A percentile compares a stretch with the other conserved stretches of the same genome.
Evolutionary conservation across 2,888 invertebrate genomes (phyloP).

Genomic region (Spicauda simplicius): DNA sequence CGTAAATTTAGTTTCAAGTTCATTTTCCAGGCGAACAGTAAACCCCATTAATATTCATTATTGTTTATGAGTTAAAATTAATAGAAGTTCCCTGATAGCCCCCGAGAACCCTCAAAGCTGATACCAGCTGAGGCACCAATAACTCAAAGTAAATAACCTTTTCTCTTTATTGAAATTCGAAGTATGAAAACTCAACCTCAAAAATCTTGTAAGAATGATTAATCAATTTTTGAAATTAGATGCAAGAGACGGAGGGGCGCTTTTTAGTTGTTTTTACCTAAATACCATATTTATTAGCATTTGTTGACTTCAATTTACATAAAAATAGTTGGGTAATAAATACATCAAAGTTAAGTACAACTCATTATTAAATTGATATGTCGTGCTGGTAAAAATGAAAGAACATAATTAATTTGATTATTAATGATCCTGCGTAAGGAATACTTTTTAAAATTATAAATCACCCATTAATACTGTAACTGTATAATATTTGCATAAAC

Average conservation of each 20-base stretch:
- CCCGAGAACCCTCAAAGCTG: conserved; percentile 41
- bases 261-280: not conserved
- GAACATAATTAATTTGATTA: too few relatives aligned
- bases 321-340: too few relatives aligned
- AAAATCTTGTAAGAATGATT: not conserved
- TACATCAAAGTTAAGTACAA: too few relatives aligned
- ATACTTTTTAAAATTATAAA: too few relatives aligned
- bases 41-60: conserved; percentile 63
- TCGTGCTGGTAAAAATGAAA: too few relatives aligned
- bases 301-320: too few relatives aligned
- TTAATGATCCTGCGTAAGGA: too few relatives aligned
- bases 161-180: conserved; percentile 23
- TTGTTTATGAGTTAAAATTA: conserved; percentile 62
- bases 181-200: not conserved
- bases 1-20: conserved; percentile 35
- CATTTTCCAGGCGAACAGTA: conserved; percentile 50
- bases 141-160: conserved; percentile 52
- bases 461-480: too few relatives aligned
- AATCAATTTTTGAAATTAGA: not conserved
- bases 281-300: too few relatives aligned
- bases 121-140: conserved; percentile 44
- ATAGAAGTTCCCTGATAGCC: conserved; percentile 57
- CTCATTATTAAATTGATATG: too few relatives aligned
- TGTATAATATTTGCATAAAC: too few relatives aligned
- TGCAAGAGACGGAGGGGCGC: not conserved